Base-by-base conservation (phyloP, 2,888 invertebrate species). In the Ophonus ardosiacus region DNA sequence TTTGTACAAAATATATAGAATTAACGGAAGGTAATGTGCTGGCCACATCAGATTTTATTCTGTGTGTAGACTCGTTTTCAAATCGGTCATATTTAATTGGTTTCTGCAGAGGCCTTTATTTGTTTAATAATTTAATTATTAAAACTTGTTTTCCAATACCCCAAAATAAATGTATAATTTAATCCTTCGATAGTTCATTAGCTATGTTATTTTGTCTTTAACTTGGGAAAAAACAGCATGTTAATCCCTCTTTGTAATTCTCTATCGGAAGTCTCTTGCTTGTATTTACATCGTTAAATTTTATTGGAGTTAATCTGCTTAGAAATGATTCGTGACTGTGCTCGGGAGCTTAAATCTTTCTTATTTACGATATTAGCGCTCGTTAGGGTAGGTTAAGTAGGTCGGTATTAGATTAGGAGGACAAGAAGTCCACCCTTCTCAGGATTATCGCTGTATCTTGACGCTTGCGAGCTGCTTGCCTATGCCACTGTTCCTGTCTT, bases 381-480 rank as follows among this genome's bases (percentile, higher is more conserved):
- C 43, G 24, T 74, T 74, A 74, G 71, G 71, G 71, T 74, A 43
- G 71, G 40, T 74, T 74, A 74, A 74, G 71, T 74, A 74, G 71
- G 71, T 74, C 71, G 17, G 40, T 43, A 74, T 74, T 74, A 74
- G 71, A 74, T 74, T 43, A 74, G 71, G 15, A 74, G 71, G 40
- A 74, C 71, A 74, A 74, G 71, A 74, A 74, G 40, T 74, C 43
- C 43, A 51, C 43, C 71, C 71, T 74, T 18, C 71, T 74, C 71
- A 74, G 13, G 40, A 38, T 68, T 68, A 68, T 68, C 38, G 31
- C 43, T 74, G 15, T 74, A 74, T 74, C 71, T 74, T 74, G 71
- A 74, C 71, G 43, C 43, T 51, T 13, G 43, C 43, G 43, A 51
- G 43, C 43, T 51, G 43, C 43, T 13, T 8, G 43, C 43, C 1